A percentile compares a stretch with the other conserved stretches of the same genome.
Conservation (phyloP, 2,888 invertebrate species). For the Calliopum simillimum region DNA sequence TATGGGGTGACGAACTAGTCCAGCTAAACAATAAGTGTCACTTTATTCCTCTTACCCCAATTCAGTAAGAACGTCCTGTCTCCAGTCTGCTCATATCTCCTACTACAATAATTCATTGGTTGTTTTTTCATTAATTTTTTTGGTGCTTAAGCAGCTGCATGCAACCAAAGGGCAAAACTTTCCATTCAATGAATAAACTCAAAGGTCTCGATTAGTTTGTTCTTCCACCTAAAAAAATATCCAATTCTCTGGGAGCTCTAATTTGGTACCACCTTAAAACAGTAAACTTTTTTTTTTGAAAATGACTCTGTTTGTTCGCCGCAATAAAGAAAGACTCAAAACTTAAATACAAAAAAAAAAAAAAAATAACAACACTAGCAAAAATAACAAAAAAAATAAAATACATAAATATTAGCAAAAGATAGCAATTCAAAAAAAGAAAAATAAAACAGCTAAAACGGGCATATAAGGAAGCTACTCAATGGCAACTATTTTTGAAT, state of each 20-base stretch:
- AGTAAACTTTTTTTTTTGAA: constrained; percentile 9
- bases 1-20: too few species aligned
- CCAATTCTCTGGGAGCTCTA: constrained; percentile 37
- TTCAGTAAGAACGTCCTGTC: too few species aligned
- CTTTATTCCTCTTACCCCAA: too few species aligned
- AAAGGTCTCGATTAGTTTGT: constrained; percentile 46
- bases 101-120: too few species aligned
- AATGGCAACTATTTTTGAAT: constrained; percentile 39
- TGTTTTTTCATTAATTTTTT: too few species aligned
- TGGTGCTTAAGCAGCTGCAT: constrained; percentile 5
- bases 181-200: constrained; percentile 38
- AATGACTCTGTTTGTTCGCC: constrained; percentile 11
- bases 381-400: constrained; percentile 24
- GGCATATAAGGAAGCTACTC: constrained; percentile 16
- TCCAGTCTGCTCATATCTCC: too few species aligned
- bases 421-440: constrained; percentile 36
- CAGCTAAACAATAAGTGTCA: too few species aligned
- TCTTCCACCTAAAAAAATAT: constrained; percentile 52
- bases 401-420: constrained; percentile 23
- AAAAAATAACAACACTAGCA: constrained; percentile 18
- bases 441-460: constrained; percentile 37
- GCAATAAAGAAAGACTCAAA: constrained; percentile 15
- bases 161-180: constrained; percentile 34
- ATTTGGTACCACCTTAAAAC: constrained; percentile 40
- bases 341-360: constrained; percentile 29